A percentile compares a stretch with the other conserved stretches of the same genome.
Evolutionary conservation across 2,888 invertebrate genomes (phyloP).

Genomic region (Monoplex corrugatus): DNA sequence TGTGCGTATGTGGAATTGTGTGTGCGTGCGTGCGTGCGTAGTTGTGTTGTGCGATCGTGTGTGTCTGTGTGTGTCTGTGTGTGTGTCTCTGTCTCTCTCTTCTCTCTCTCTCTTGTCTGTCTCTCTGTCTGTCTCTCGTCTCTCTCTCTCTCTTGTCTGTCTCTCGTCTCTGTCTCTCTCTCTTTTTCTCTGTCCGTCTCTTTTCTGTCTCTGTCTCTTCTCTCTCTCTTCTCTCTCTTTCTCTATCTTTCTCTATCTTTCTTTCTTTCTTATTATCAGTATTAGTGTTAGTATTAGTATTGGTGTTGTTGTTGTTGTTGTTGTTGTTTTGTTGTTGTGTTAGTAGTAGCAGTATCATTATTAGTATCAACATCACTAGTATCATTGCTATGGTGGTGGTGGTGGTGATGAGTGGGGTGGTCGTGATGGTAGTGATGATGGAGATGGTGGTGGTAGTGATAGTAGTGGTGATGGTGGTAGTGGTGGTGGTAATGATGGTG

Average conservation of each 20-base stretch:
- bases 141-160: not conserved
- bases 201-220: not conserved
- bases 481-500: not conserved
- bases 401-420: too few relatives aligned
- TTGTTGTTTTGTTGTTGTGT: too few relatives aligned
- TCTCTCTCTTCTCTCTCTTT: not conserved
- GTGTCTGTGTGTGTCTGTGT: too few relatives aligned
- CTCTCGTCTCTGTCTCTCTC: not conserved
- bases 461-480: not conserved
- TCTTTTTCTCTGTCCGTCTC: not conserved
- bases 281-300: not conserved
- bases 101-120: not conserved
- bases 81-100: not conserved
- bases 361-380: too few relatives aligned
- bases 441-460: not conserved
- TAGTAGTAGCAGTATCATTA: too few relatives aligned
- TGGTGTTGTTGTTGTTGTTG: too few relatives aligned
- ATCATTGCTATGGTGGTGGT: too few relatives aligned
- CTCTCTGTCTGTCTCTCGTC: not conserved
- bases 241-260: not conserved
- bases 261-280: not conserved
- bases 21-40: too few relatives aligned
- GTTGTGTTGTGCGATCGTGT: too few relatives aligned
- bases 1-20: too few relatives aligned
- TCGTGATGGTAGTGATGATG: too few relatives aligned